Evolutionary conservation across 2,888 invertebrate genomes (phyloP), one percentile per base, ranked within the genome.

Genomic region (Endotricha flammealis): DNA sequence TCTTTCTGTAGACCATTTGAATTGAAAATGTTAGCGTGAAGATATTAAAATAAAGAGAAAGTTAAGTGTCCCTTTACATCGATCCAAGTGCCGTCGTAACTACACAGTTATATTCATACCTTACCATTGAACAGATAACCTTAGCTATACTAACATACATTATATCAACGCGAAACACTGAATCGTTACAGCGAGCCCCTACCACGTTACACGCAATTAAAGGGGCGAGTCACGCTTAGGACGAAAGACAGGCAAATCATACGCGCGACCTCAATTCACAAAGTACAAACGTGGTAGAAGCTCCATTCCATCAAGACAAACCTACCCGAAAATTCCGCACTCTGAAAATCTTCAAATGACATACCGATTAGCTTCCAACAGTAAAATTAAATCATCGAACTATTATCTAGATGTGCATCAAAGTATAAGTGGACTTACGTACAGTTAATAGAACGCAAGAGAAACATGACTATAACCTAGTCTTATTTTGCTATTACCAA

Each of bases 391-490:
- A 80, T 72, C 51, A 56, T 69, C 63, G 57, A 65, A 66, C 69
- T 81, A 80, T 64, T 59, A 68, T 62, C 79, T 82, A 82, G 65
- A 67, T 64, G 82, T 79, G 81, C 82, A 72, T 73, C 66, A 83
- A 81, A 81, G 64, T 74, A 83, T 80, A 76, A 61, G 80, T 83
- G 80, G 76, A 68, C 76, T 76, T 81, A 77, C 82, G 74, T 75
- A 79, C 71, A 69, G 70, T 73, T 62, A 68, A 68, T 64, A 67
- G 64, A 85, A 83, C 82, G 77, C 64, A 80, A 76, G 73, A 70
- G 63, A 64, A 71, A 65, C 61, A 52, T 64, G 78, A 73, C 73
- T 75, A 73, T 70, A 80, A 69, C 66, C 82, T 83, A 82, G 71
- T 73, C 75, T 78, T 80, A 80, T 63, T 64, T 66, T 64, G 67